These are phyloP conservation scores for Electrona antarctica DNA, from an alignment of 2,113 vertebrate species.

Conservation along the genomic window DNA sequence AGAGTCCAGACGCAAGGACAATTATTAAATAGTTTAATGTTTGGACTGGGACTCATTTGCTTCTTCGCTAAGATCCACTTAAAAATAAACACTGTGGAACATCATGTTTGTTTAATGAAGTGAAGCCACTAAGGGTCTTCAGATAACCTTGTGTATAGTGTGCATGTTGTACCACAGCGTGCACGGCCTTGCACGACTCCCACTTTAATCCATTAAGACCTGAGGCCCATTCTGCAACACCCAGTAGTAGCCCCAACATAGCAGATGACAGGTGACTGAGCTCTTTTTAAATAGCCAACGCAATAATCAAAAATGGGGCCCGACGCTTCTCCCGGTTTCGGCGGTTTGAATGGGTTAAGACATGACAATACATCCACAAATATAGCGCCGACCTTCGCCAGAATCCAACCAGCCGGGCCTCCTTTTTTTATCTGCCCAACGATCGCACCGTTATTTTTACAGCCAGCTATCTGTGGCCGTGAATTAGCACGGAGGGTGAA, in stretches of 20 bases:
- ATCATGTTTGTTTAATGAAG: constrained; percentile 37
- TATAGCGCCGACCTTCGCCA: constrained; percentile 19
- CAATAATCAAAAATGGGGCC: no score
- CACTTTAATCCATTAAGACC: background rate
- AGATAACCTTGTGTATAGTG: constrained; percentile 59
- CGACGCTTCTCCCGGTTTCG: no score
- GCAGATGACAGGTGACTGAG: no score
- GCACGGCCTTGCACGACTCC: background rate
- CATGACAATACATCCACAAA: constrained; percentile 9
- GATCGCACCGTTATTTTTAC: constrained; percentile 39
- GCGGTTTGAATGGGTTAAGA: no score
- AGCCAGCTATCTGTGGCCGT: constrained; percentile 36
- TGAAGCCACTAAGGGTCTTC: constrained; percentile 53
- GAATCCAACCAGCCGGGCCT: background rate
- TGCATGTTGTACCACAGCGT: constrained; percentile 14
- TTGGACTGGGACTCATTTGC: constrained; percentile 46
- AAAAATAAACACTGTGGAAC: constrained; percentile 44
- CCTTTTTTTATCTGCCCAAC: constrained; percentile 40
- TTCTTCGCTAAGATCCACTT: constrained; percentile 44
- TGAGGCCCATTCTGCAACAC: no score
- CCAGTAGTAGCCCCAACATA: no score
- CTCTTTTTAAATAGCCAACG: no score
- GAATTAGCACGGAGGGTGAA: constrained; percentile 46
- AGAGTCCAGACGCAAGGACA: constrained; percentile 27
- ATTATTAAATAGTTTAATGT: constrained; percentile 21